Conservation (phyloP, 2,797 vertebrate genomes). For the Labeo calbasu region DNA sequence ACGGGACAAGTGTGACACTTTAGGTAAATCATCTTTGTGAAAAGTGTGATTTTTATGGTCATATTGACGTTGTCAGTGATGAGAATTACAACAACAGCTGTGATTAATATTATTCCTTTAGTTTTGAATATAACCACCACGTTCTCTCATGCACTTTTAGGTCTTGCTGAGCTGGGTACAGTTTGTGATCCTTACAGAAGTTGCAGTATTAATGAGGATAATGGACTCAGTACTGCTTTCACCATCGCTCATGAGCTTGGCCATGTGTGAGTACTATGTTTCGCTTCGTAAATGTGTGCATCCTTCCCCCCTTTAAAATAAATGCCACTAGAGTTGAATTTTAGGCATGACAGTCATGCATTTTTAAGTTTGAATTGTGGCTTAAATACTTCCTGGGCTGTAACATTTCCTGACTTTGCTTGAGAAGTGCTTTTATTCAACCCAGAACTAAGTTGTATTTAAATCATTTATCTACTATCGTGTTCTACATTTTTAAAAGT, state of each 20-base stretch:
- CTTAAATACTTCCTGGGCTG: background rate
- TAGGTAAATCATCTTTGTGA: slow-evolving; percentile 11
- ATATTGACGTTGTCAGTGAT: background rate
- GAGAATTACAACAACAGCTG: background rate
- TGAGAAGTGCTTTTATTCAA: slow-evolving; percentile 8
- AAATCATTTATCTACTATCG: background rate
- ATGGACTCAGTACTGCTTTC: slow-evolving; percentile 96
- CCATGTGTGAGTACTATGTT: slow-evolving; percentile 89
- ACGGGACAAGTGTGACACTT: slow-evolving; percentile 96
- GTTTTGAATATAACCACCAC: background rate
- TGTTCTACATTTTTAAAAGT: background rate
- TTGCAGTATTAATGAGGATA: slow-evolving; percentile 98
- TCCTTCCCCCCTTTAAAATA: background rate
- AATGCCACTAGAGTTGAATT: background rate
- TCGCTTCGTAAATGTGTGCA: background rate
- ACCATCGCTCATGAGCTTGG: slow-evolving; percentile 98
- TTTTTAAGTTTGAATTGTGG: background rate
- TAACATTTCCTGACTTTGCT: background rate
- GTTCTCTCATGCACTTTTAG: slow-evolving; percentile 69
- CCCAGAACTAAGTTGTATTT: background rate
- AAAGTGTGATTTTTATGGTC: slow-evolving; percentile 11
- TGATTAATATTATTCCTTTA: background rate
- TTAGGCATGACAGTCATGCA: background rate
- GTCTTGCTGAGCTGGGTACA: slow-evolving; percentile 95
- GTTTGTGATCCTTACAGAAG: slow-evolving; percentile 97